Evolutionary conservation across 1,140 invertebrate species (phyloP), one percentile per base, ranked within the genome.

Genomic region (Hesperophylax magnus): DNA sequence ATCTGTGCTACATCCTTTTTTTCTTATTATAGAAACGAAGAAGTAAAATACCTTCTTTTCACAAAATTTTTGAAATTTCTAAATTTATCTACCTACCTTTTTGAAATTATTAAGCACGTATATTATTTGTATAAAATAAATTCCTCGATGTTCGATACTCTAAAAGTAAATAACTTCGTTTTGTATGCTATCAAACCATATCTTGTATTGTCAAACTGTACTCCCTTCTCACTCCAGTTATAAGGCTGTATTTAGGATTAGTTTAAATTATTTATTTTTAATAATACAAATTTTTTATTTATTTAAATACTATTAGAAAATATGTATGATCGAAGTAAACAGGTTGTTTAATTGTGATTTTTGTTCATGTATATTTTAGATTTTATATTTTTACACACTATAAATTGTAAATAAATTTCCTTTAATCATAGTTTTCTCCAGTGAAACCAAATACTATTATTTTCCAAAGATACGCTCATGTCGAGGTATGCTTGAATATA

Each of bases 161-260:
- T 47, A 14, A 11, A 47, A 47, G 11, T 47, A 14, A 14, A 14
- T 47, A 39, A 39, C 34, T 39, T 6, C 3, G 0, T 47, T 47
- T 47, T 47, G 39, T 14, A 47, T 47, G 9, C 6, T 47, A 47
- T 47, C 11, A 47, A 47, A 47, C 9, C 39, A 47, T 47, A 47
- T 47, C 39, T 47, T 47, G n/a, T 52, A 52, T 52, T 52, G 34
- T 22, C 27, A 65, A 75, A 17, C 24, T 52, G 18, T 56, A 75
- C 71, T 75, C 71, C 22, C n/a, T 56, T 80, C 47, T 71, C 67
- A 56, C 58, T 80, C 78, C 78, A 75, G 78, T 80, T 63, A 61
- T 80, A 80, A 80, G 78, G 78, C 78, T 80, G 78, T 80, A 74
- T 63, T 9, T 80, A 75, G 39, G 58, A 74, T 74, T 80, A 80